Base-by-base conservation (phyloP, 2,888 invertebrate genomes). In the Chymomyza procnemis region DNA sequence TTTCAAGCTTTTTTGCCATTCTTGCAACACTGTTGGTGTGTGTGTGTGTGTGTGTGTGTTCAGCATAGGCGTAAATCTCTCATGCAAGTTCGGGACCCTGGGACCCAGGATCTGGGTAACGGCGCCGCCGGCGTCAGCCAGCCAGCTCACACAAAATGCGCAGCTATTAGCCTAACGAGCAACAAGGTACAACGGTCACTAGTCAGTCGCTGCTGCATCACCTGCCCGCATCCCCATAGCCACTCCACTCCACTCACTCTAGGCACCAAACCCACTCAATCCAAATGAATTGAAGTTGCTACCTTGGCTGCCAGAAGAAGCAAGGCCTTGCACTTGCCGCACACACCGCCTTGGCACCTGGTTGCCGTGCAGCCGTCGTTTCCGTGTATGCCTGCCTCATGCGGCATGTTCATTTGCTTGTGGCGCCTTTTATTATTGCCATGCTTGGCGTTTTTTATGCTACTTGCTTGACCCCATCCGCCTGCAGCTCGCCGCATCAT, bases 111-210 rank as follows among this genome's bases (percentile, higher is more conserved):
- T 6, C 8, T 18, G 47, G 48, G 18, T 16, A 50, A 14, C 48
- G 16, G 63, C 50, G 71, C 66, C 64, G 19, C 58, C 55, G 54
- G 54, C 54, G 19, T 19, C 54, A 19, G 21, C 16, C 54, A 19
- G 21, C 16, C 19, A 54, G 26, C 16, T 18, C 16, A 16, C 48
- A 56, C 50, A 56, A 56, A 70, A 67, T 66, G 66, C 41, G 71
- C 74, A 64, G 71, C 74, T 79, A 79, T 81, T 79, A 72, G 70
- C 62, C 76, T 80, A 80, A 80, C 79, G 78, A 80, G 82, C 79
- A 81, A 75, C 75, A 80, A 76, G 79, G 75, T 73, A 77, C 60
- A 56, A 30, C 63, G 41, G 64, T 9, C 71, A 64, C 57, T 67
- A 58, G 66, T 61, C 56, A 60, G 26, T 30, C 34, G 26, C 4